Evolutionary conservation across 2,888 invertebrate genomes (phyloP).

Genomic region (Ichneumoninae sp.): DNA sequence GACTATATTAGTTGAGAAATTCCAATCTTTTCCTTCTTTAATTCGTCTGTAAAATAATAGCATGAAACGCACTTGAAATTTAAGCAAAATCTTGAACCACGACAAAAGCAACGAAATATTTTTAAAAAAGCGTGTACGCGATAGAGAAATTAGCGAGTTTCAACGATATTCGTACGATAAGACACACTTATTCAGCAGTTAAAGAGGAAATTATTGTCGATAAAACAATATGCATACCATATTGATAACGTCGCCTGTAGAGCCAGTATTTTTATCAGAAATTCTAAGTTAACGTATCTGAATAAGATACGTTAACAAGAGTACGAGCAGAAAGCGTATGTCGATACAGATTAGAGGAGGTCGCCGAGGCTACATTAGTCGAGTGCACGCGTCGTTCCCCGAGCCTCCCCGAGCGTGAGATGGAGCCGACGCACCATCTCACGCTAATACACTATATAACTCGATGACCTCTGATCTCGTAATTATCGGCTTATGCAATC

Average conservation of each 20-base stretch:
- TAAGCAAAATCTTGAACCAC: no score
- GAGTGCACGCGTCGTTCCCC: constrained; percentile 12
- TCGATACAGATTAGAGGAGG: constrained; percentile 42
- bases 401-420: no score
- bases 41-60: no score
- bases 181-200: not conserved
- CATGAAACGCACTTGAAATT: no score
- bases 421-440: constrained; percentile 18
- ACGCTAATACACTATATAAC: constrained; percentile 26
- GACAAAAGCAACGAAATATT: not conserved
- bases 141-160: not conserved
- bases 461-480: constrained; percentile 39
- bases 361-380: constrained; percentile 33
- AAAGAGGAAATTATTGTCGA: not conserved
- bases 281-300: not conserved
- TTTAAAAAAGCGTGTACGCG: not conserved
- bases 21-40: no score
- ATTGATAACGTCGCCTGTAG: not conserved
- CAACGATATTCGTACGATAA: not conserved
- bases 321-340: not conserved
- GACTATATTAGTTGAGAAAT: no score
- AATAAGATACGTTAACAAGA: not conserved
- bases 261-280: not conserved
- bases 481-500: constrained; percentile 58
- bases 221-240: not conserved